phyloP scores from a whole-genome alignment of 2,797 vertebrate species.

The Ctenopoma multispine region DNA sequence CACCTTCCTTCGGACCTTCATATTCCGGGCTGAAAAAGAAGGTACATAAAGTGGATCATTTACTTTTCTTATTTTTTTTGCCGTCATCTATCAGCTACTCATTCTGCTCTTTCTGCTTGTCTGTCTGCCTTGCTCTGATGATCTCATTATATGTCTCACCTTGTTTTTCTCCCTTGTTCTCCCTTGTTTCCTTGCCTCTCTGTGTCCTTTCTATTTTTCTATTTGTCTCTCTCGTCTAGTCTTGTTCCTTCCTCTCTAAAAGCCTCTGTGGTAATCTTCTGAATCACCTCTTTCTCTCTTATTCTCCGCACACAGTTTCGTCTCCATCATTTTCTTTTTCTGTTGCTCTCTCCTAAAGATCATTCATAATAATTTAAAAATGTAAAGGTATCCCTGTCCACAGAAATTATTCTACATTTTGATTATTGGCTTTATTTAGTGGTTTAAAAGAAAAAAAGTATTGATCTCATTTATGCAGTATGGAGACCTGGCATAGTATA shows the following conservation, averaged over 20 bases:
- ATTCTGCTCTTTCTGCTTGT: conserved; percentile 28
- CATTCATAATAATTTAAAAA: no score
- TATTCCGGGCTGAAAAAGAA: conserved; percentile 94
- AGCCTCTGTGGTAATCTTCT: conserved; percentile 27
- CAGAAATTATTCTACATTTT: no score
- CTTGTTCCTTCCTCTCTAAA: conserved; percentile 36
- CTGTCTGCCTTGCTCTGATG: conserved; percentile 38
- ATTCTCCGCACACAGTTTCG: background rate
- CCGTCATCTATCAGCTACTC: conserved; percentile 20
- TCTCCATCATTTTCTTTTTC: background rate
- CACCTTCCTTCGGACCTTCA: conserved; percentile 91
- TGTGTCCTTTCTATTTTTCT: conserved; percentile 7
- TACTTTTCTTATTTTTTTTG: conserved; percentile 7
- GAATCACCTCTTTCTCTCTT: conserved; percentile 3
- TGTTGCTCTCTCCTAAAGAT: conserved; percentile 2
- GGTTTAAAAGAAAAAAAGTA: no score
- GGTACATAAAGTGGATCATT: conserved; percentile 81
- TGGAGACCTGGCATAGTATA: no score
- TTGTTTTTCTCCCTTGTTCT: conserved; percentile 31
- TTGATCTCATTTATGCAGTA: no score
- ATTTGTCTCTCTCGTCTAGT: conserved; percentile 21
- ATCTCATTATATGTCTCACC: conserved; percentile 39
- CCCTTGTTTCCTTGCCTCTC: conserved; percentile 12
- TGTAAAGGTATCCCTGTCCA: no score
- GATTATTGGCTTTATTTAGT: no score